phyloP scores from a whole-genome alignment of 2,888 invertebrate genomes.

The Emmelina monodactyla region DNA sequence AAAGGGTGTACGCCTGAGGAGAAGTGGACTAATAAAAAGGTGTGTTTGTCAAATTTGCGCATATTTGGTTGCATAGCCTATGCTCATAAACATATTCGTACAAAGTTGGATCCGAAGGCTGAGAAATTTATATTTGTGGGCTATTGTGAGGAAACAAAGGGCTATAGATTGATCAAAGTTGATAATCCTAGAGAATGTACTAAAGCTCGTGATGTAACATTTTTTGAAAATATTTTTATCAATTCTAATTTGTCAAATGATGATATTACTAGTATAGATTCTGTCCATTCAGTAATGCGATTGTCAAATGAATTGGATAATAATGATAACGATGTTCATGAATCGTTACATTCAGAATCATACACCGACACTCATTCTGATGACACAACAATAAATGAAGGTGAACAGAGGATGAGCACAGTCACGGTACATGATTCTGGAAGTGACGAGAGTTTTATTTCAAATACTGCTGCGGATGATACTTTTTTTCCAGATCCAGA shows the following conservation, averaged over 20 bases:
- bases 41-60: constrained; percentile 7
- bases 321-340: too few relatives aligned
- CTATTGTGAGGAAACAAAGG: constrained; percentile 11
- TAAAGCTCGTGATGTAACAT: neutral
- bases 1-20: constrained; percentile 8
- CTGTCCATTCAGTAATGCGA: too few relatives aligned
- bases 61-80: too few relatives aligned
- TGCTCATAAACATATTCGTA: constrained; percentile 6
- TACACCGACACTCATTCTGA: constrained; percentile 3
- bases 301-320: too few relatives aligned
- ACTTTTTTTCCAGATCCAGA: constrained; percentile 8
- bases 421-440: constrained; percentile 2
- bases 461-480: constrained; percentile 6
- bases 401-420: constrained; percentile 1
- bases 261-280: too few relatives aligned
- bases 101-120: constrained; percentile 9
- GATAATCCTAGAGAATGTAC: constrained; percentile 1
- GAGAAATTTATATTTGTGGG: constrained; percentile 9
- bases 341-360: constrained; percentile 4
- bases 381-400: constrained; percentile 3
- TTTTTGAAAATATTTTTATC: neutral
- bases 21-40: constrained; percentile 5
- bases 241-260: neutral
- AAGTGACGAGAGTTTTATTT: neutral
- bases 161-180: constrained; percentile 10